phyloP scores from a whole-genome alignment of 1,140 invertebrate genomes.

The Drosophila bipectinata region DNA sequence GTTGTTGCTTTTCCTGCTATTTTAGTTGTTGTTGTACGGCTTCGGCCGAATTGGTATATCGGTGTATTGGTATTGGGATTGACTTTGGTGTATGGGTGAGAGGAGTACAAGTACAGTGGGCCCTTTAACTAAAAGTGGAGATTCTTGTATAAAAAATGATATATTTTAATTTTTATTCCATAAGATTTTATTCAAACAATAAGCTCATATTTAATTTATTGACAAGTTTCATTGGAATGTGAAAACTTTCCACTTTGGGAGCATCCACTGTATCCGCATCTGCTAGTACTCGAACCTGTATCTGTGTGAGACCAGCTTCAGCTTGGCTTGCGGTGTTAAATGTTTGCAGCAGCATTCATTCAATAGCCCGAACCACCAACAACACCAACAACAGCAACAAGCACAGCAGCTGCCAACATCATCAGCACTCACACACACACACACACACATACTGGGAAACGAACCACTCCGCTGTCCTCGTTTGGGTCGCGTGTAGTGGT shows the following conservation, averaged over 20 bases:
- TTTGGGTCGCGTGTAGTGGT: constrained; percentile 34
- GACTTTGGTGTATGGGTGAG: constrained; percentile 18
- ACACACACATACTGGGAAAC: not conserved
- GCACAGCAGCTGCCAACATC: constrained; percentile 67
- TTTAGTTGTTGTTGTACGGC: constrained; percentile 67
- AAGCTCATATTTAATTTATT: not conserved
- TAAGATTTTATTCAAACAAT: not conserved
- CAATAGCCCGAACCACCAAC: constrained; percentile 58
- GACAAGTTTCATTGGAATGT: constrained; percentile 10
- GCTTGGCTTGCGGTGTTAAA: constrained; percentile 76
- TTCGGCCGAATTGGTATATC: constrained; percentile 64
- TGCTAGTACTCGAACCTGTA: constrained; percentile 27
- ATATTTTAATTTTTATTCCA: not conserved
- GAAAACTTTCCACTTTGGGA: constrained; percentile 4
- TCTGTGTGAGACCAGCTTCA: constrained; percentile 67
- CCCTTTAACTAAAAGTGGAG: not conserved
- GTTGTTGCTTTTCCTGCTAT: constrained; percentile 12
- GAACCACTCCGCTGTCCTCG: constrained; percentile 31
- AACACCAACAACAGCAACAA: constrained; percentile 33
- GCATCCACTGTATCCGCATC: constrained; percentile 46
- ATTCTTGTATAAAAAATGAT: not conserved
- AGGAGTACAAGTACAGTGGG: constrained; percentile 21
- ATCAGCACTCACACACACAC: constrained; percentile 47
- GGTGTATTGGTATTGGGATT: constrained; percentile 26
- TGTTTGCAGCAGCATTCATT: constrained; percentile 77